Evolutionary conservation across 2,113 vertebrate species (phyloP).

Genomic region (Rallus limicola): DNA sequence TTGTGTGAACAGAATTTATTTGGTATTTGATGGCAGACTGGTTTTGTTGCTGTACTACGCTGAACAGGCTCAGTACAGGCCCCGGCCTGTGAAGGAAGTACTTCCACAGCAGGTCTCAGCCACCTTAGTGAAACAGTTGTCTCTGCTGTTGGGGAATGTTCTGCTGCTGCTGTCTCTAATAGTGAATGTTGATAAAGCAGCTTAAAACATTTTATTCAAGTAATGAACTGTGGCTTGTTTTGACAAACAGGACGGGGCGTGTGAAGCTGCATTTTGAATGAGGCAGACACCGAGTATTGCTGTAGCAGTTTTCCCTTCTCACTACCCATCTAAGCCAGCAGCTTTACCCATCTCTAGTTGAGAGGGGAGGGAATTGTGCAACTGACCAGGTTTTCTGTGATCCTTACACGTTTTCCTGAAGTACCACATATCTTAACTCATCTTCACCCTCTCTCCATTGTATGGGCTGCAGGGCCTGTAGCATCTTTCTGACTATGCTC

Average conservation of each 20-base stretch:
- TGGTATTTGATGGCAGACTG: background rate
- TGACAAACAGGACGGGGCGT: background rate
- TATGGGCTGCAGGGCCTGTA: background rate
- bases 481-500: background rate
- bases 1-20: background rate
- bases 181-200: background rate
- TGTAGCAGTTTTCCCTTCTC: background rate
- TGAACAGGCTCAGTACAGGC: background rate
- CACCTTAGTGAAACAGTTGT: rapidly evolving
- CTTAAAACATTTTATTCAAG: background rate
- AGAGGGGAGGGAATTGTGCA: background rate
- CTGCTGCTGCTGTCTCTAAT: background rate
- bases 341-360: background rate
- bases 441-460: background rate
- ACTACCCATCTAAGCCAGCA: background rate
- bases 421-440: background rate
- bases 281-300: background rate
- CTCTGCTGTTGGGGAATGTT: background rate
- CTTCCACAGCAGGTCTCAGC: background rate
- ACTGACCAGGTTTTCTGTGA: background rate
- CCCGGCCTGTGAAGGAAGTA: background rate
- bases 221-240: background rate
- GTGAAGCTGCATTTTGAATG: background rate
- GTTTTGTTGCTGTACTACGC: background rate
- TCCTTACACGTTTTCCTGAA: background rate